phyloP scores from a whole-genome alignment of 92 coral and sea anemone genomes.

The Siderastrea siderea region DNA sequence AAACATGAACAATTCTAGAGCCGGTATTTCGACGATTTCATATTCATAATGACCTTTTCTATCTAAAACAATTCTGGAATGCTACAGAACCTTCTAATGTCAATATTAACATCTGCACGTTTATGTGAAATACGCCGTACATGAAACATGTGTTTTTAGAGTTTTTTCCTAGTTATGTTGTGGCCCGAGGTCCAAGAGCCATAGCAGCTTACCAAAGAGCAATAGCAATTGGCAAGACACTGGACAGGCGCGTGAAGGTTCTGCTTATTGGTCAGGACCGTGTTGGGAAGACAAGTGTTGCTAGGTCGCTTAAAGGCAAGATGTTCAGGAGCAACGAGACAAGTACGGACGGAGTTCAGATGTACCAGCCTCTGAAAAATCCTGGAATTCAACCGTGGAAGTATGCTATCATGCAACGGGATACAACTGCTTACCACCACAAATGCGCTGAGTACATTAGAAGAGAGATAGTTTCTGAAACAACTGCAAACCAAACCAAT shows the following conservation, averaged over 20 bases:
- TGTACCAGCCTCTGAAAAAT: neutral
- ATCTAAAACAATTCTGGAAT: too few relatives aligned
- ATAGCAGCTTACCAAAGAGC: slow-evolving; percentile 28
- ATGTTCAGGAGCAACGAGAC: neutral
- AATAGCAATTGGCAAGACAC: neutral
- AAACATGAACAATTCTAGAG: too few relatives aligned
- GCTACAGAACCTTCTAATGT: too few relatives aligned
- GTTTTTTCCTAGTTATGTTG: neutral
- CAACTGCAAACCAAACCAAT: too few relatives aligned
- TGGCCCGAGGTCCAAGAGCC: slow-evolving; percentile 23
- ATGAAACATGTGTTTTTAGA: too few relatives aligned
- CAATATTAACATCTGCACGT: too few relatives aligned
- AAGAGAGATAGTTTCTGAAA: neutral
- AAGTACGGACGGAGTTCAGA: slow-evolving; percentile 29
- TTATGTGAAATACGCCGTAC: too few relatives aligned
- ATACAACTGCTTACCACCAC: slow-evolving; percentile 25
- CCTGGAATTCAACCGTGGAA: slow-evolving; percentile 26
- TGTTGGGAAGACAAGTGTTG: slow-evolving; percentile 17
- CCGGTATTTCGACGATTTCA: too few relatives aligned
- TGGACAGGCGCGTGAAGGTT: neutral
- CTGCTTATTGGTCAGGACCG: slow-evolving; percentile 14
- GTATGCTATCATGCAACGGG: slow-evolving; percentile 1
- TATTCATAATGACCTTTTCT: too few relatives aligned
- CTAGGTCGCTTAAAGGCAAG: neutral
- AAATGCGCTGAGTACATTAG: slow-evolving; percentile 22